Conservation (phyloP, 2,888 invertebrate species). For the Octonoba sinensis region DNA sequence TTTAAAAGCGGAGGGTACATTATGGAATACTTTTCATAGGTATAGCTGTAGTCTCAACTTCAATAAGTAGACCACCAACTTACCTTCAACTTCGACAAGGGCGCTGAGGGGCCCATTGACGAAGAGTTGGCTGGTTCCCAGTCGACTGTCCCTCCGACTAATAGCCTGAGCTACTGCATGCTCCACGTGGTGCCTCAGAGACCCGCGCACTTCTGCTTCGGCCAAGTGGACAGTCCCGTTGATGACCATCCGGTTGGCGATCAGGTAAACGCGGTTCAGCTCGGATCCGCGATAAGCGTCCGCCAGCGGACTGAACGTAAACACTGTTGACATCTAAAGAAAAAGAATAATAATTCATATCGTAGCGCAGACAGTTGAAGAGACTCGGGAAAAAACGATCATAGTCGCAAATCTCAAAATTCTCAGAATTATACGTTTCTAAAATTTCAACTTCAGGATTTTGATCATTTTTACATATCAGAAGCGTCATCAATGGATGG, state of each 20-base stretch:
- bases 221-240: constrained; percentile 82
- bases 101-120: constrained; percentile 63
- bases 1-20: no score
- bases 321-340: constrained; percentile 75
- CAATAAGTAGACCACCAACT: neutral
- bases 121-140: constrained; percentile 83
- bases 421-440: neutral
- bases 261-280: constrained; percentile 82
- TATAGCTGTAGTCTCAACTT: no score
- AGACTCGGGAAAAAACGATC: no score
- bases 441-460: no score
- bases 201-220: constrained; percentile 76
- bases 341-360: neutral
- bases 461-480: no score
- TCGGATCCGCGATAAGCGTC: constrained; percentile 86
- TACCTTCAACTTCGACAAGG: constrained; percentile 68
- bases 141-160: constrained; percentile 86
- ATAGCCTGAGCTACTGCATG: constrained; percentile 87
- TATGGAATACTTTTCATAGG: no score
- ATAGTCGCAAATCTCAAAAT: no score
- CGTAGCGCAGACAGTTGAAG: neutral
- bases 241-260: constrained; percentile 81
- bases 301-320: constrained; percentile 92
- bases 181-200: constrained; percentile 83
- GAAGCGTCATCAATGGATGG: no score